phyloP scores from a whole-genome alignment of 2,113 vertebrate genomes.

The Probosciger aterrimus region DNA sequence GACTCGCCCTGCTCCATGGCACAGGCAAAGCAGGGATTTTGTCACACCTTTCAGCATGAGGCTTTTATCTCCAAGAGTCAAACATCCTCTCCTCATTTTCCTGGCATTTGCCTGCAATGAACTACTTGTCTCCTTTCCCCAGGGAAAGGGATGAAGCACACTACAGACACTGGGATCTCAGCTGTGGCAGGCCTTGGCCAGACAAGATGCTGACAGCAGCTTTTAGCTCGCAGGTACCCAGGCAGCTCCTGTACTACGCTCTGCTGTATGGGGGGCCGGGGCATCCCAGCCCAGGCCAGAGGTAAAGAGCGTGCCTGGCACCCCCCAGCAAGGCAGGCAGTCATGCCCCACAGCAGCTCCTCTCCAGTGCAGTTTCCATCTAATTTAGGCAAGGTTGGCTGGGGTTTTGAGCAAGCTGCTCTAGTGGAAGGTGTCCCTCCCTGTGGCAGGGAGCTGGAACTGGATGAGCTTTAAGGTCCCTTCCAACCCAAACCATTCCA shows the following conservation, averaged over 20 bases:
- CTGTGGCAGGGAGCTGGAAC: background rate
- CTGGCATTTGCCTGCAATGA: background rate
- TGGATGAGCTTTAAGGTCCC: background rate
- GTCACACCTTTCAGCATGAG: background rate
- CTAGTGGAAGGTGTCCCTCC: background rate
- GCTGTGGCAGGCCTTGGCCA: background rate
- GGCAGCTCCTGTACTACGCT: background rate
- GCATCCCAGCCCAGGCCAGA: background rate
- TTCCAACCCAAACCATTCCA: background rate
- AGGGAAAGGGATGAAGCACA: background rate
- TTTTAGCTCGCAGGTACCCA: background rate
- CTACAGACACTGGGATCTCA: background rate
- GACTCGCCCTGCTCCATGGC: accelerated
- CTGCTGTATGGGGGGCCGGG: background rate
- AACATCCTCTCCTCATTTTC: constrained; percentile 2
- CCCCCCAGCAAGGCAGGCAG: background rate
- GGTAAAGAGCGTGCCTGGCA: background rate
- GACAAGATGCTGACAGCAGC: background rate
- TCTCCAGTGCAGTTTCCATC: background rate
- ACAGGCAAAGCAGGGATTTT: background rate
- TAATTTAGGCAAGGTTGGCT: background rate
- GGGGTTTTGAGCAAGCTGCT: background rate
- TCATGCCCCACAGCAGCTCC: background rate
- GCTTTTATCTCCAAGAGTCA: background rate
- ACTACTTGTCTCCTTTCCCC: background rate